Percentiles rank a stretch among this genome's conserved stretches.
These are phyloP conservation scores for Diploscapter pachys DNA, from an alignment of 1,140 invertebrate genomes.

Conservation along the genomic window DNA sequence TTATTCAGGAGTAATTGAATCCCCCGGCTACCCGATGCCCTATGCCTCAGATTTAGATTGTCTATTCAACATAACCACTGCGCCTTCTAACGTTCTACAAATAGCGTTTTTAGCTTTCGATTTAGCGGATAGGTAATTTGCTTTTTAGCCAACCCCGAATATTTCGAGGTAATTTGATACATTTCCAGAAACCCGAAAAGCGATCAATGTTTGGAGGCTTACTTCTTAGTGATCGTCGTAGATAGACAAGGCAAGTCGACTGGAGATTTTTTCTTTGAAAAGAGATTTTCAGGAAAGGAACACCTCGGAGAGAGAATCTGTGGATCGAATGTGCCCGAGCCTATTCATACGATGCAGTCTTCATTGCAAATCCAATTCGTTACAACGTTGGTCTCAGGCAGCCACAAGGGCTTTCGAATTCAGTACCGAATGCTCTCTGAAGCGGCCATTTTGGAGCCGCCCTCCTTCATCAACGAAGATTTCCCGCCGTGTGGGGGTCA, in stretches of 20 bases:
- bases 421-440: slow-evolving; percentile 28
- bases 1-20: slow-evolving; percentile 19
- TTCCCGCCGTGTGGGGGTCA: slow-evolving; percentile 19
- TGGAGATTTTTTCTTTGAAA: neutral
- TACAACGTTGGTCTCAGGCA: neutral
- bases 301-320: slow-evolving; percentile 27
- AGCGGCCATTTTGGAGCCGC: slow-evolving; percentile 23
- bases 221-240: slow-evolving; percentile 19
- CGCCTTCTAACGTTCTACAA: slow-evolving; percentile 22
- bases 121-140: slow-evolving; percentile 5
- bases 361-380: slow-evolving; percentile 25
- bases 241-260: slow-evolving; percentile 18
- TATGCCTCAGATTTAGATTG: slow-evolving; percentile 17
- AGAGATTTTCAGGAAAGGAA: slow-evolving; percentile 16
- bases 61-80: slow-evolving; percentile 23
- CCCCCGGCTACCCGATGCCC: slow-evolving; percentile 13
- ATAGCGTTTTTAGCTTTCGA: slow-evolving; percentile 25
- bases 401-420: slow-evolving; percentile 20
- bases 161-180: too few relatives aligned
- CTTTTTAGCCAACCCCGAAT: too few relatives aligned
- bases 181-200: neutral
- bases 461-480: slow-evolving; percentile 5
- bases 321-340: slow-evolving; percentile 10
- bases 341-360: slow-evolving; percentile 27
- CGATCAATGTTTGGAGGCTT: slow-evolving; percentile 25